Percentiles rank a stretch among this genome's conserved stretches.
Conservation (phyloP, 2,113 vertebrate genomes). For the Melanerpes aurifrons region DNA sequence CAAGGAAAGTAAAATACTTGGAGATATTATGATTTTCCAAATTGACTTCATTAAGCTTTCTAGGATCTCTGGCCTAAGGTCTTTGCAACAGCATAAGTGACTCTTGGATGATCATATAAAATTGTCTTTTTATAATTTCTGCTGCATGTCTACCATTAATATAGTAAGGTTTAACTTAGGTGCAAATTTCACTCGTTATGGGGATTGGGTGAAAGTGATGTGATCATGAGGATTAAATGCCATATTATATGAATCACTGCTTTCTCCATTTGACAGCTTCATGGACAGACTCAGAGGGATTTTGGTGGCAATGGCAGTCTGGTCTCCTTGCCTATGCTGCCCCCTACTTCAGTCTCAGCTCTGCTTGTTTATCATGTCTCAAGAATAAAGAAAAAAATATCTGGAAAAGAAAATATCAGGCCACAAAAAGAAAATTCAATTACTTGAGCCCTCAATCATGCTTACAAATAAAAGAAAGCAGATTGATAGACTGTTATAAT, state of each 20-base stretch:
- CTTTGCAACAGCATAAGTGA: background rate
- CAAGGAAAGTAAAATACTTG: conserved; percentile 11
- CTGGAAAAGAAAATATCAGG: conserved; percentile 72
- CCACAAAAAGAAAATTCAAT: conserved; percentile 75
- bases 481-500: conserved; percentile 68
- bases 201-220: background rate
- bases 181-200: background rate
- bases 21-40: conserved; percentile 29
- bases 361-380: conserved; percentile 61
- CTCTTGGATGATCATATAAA: background rate
- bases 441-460: conserved; percentile 75
- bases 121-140: conserved; percentile 2
- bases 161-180: background rate
- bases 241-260: background rate
- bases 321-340: background rate
- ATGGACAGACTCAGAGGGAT: background rate
- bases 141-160: background rate
- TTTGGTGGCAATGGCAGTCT: background rate
- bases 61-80: conserved; percentile 1
- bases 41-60: conserved; percentile 29
- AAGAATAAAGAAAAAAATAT: conserved; percentile 48
- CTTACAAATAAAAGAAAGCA: conserved; percentile 73
- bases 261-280: background rate
- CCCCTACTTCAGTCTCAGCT: background rate
- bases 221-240: background rate